Evolutionary conservation across 2,888 invertebrate genomes (phyloP).

Genomic region (Conistra vaccinii): DNA sequence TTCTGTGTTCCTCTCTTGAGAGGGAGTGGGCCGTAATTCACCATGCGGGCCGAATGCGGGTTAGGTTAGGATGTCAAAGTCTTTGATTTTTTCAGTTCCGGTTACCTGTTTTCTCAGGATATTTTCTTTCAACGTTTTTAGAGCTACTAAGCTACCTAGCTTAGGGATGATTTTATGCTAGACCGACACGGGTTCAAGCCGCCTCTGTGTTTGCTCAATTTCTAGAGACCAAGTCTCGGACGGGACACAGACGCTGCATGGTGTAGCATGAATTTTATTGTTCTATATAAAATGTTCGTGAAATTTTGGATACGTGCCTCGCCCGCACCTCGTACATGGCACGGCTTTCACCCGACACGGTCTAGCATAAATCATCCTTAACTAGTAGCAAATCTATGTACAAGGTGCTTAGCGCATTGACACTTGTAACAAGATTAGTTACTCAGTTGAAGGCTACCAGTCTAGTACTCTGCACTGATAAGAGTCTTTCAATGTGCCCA

Average conservation of each 20-base stretch:
- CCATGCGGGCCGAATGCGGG: too few relatives aligned
- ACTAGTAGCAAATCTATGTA: constrained; percentile 24
- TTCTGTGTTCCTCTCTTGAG: background rate
- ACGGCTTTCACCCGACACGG: background rate
- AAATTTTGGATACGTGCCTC: background rate
- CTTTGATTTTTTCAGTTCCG: background rate
- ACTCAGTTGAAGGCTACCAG: constrained; percentile 42
- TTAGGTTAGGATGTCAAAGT: too few relatives aligned
- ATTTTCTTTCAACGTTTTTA: background rate
- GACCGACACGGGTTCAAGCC: too few relatives aligned
- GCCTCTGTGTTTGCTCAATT: too few relatives aligned
- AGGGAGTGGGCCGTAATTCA: background rate
- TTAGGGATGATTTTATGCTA: too few relatives aligned
- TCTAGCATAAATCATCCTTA: background rate
- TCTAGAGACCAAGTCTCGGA: too few relatives aligned
- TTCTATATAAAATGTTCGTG: too few relatives aligned
- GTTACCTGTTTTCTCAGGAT: too few relatives aligned
- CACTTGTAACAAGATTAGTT: constrained; percentile 50
- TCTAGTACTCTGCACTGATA: constrained; percentile 46
- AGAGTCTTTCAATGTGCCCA: constrained; percentile 45
- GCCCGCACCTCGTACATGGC: background rate
- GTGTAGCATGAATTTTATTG: background rate
- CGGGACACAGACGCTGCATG: too few relatives aligned
- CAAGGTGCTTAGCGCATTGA: constrained; percentile 18
- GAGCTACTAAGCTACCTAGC: too few relatives aligned